A percentile compares a stretch with the other conserved stretches of the same genome.
phyloP scores from a whole-genome alignment of 2,888 invertebrate species.

The Phlogophora meticulosa region DNA sequence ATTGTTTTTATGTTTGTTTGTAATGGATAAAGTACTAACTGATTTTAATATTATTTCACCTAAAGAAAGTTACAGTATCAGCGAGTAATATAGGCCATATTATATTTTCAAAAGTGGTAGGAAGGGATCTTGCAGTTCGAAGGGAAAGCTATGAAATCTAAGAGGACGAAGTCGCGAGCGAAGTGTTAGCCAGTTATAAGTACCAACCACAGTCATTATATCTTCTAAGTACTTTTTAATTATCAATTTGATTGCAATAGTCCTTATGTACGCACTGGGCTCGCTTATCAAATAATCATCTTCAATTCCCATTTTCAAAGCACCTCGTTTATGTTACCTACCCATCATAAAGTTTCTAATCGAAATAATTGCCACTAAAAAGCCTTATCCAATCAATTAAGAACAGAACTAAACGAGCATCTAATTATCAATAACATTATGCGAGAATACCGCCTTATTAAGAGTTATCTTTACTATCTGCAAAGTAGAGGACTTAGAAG shows the following conservation, averaged over 20 bases:
- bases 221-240: constrained; percentile 3
- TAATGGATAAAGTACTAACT: too few relatives aligned
- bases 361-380: constrained; percentile 2
- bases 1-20: too few relatives aligned
- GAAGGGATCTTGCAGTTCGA: too few relatives aligned
- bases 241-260: constrained; percentile 19
- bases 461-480: constrained; percentile 21
- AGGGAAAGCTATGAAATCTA: too few relatives aligned
- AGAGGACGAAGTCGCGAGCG: too few relatives aligned
- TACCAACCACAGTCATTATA: neutral
- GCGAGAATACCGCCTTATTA: constrained; percentile 12
- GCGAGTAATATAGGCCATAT: too few relatives aligned
- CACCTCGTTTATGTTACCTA: constrained; percentile 15
- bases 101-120: too few relatives aligned
- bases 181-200: too few relatives aligned
- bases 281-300: constrained; percentile 10
- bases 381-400: constrained; percentile 12
- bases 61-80: too few relatives aligned
- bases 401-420: neutral
- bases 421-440: constrained; percentile 18
- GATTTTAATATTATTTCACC: too few relatives aligned
- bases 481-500: neutral
- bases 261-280: neutral
- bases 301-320: neutral
- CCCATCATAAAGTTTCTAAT: constrained; percentile 8